Evolutionary conservation across 1,140 invertebrate species (phyloP).

Genomic region (Plectus sambesii): DNA sequence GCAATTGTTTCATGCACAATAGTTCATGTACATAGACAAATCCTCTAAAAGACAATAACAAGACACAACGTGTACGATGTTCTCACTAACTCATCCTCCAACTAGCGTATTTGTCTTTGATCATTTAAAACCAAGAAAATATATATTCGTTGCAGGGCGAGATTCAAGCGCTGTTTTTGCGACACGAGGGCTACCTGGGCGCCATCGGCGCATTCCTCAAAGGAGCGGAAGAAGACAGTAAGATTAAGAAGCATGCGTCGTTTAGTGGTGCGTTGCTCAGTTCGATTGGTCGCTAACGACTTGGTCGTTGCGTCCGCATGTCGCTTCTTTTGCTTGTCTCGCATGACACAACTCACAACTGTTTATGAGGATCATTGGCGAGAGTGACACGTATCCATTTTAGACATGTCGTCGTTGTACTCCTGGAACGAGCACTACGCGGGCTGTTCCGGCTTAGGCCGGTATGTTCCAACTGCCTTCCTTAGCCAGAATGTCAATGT

Average conservation of each 20-base stretch:
- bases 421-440: constrained; percentile 67
- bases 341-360: not conserved
- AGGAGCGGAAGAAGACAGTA: constrained; percentile 56
- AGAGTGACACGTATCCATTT: constrained; percentile 4
- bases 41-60: too few relatives aligned
- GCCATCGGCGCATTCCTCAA: constrained; percentile 66
- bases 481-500: too few relatives aligned
- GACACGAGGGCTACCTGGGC: constrained; percentile 66
- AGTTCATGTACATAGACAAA: too few relatives aligned
- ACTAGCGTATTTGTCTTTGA: too few relatives aligned
- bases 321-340: too few relatives aligned
- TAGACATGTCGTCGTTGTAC: constrained; percentile 48
- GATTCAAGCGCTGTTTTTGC: constrained; percentile 60
- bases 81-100: too few relatives aligned
- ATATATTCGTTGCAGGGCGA: constrained; percentile 49
- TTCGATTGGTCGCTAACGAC: too few relatives aligned
- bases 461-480: constrained; percentile 50
- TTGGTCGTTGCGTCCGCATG: too few relatives aligned
- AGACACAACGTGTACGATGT: too few relatives aligned
- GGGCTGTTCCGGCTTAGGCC: constrained; percentile 59
- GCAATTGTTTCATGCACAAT: too few relatives aligned
- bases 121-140: not conserved
- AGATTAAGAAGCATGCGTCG: too few relatives aligned
- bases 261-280: too few relatives aligned
- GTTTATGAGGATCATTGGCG: not conserved